phyloP scores from a whole-genome alignment of 2,113 vertebrate species.

The Grallaria varia region DNA sequence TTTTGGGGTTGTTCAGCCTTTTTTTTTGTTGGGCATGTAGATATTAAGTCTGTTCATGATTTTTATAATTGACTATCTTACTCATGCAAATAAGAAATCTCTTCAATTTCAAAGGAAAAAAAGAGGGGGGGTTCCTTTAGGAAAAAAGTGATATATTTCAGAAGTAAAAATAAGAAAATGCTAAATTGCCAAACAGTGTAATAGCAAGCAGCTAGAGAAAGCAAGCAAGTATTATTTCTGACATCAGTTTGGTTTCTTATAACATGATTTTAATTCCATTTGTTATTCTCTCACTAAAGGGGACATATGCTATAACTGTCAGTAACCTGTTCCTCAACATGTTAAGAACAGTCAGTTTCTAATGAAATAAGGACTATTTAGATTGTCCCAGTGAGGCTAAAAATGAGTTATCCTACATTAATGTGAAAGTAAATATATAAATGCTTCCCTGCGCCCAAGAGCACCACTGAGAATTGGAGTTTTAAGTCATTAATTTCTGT shows the following conservation, averaged over 20 bases:
- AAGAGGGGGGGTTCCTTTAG: not conserved
- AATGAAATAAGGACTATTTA: not conserved
- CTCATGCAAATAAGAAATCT: not conserved
- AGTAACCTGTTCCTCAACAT: not conserved
- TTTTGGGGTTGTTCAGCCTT: not conserved
- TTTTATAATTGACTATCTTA: not conserved
- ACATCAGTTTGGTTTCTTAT: not conserved
- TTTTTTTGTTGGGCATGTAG: not conserved
- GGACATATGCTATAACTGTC: not conserved
- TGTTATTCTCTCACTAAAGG: not conserved
- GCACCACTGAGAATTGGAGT: not conserved
- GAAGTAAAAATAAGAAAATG: not conserved
- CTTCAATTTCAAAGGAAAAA: not conserved
- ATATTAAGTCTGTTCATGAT: not conserved
- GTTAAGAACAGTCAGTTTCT: not conserved
- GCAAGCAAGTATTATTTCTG: not conserved
- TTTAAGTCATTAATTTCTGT: not conserved
- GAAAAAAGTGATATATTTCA: not conserved
- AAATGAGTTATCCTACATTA: not conserved
- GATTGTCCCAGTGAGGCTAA: not conserved
- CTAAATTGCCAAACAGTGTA: not conserved
- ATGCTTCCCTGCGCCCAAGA: not conserved
- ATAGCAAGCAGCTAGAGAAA: not conserved
- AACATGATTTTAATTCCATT: not conserved
- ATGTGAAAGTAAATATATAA: slow-evolving; percentile 15